Percentiles rank a stretch among this genome's conserved stretches.
Conservation (phyloP, 2,888 invertebrate genomes). For the Tuberolachnus salignus region DNA sequence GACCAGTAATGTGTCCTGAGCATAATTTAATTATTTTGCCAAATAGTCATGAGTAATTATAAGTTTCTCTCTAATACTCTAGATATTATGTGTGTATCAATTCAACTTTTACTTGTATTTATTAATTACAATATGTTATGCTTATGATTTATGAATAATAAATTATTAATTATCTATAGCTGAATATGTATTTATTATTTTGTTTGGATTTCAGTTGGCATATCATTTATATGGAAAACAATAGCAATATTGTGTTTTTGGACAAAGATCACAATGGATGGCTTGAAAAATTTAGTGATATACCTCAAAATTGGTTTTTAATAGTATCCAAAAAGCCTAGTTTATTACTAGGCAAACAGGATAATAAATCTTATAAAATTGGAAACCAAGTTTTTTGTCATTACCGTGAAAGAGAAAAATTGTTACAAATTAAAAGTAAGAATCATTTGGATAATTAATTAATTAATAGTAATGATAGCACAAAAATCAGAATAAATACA, state of each 20-base stretch:
- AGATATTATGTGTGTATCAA: constrained; percentile 1
- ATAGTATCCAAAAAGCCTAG: not conserved
- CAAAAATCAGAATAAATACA: no score
- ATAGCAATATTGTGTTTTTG: constrained; percentile 42
- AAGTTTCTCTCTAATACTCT: not conserved
- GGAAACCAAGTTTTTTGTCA: constrained; percentile 35
- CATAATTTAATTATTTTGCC: constrained; percentile 8
- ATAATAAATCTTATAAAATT: constrained; percentile 1
- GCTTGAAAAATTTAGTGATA: constrained; percentile 46
- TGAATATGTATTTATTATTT: not conserved
- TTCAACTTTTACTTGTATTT: not conserved
- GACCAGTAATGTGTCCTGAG: constrained; percentile 17
- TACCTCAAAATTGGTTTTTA: constrained; percentile 44
- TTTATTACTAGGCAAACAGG: not conserved
- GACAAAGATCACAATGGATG: constrained; percentile 17
- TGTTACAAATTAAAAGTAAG: constrained; percentile 44
- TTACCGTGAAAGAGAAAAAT: constrained; percentile 39
- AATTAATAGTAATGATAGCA: no score
- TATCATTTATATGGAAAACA: constrained; percentile 33
- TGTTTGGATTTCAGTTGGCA: constrained; percentile 30
- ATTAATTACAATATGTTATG: not conserved
- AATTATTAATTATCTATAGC: not conserved
- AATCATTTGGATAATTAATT: no score
- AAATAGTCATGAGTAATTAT: constrained; percentile 9
- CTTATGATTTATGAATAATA: not conserved